A percentile compares a stretch with the other conserved stretches of the same genome.
These are phyloP conservation scores for Columba guinea DNA, from an alignment of 2,797 vertebrate species.

Conservation along the genomic window DNA sequence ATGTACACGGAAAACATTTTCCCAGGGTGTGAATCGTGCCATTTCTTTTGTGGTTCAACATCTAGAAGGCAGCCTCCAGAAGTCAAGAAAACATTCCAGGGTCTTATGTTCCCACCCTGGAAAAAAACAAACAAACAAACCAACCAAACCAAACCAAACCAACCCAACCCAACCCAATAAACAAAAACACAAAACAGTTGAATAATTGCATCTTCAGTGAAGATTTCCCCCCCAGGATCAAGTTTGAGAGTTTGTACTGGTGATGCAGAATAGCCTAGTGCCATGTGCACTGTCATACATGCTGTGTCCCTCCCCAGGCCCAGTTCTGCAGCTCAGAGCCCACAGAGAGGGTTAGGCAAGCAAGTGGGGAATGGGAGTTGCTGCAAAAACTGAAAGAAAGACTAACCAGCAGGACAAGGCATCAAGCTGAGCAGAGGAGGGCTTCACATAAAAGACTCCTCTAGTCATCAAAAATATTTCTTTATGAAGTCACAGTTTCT, in stretches of 20 bases:
- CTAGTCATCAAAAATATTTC: background rate
- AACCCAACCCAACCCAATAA: too few species aligned
- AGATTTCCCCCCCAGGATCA: background rate
- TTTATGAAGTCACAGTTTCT: background rate
- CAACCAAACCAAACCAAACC: too few species aligned
- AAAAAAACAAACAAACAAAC: background rate
- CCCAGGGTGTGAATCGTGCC: background rate
- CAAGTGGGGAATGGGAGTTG: background rate
- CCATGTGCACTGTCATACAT: background rate
- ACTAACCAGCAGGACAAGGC: background rate
- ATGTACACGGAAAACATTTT: background rate
- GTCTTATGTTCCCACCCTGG: background rate
- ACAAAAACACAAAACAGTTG: background rate
- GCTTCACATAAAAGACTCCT: background rate
- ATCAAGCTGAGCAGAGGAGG: background rate
- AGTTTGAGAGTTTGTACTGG: background rate
- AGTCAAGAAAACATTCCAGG: background rate
- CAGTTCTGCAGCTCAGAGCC: background rate
- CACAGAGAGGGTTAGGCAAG: background rate
- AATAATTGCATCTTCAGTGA: background rate
- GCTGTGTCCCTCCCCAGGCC: rapidly evolving
- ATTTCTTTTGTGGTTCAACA: background rate
- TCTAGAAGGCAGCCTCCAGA: background rate
- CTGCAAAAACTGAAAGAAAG: background rate
- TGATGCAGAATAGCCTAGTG: background rate